Conservation (phyloP, 1,140 invertebrate species). For the Agrilus planipennis region DNA sequence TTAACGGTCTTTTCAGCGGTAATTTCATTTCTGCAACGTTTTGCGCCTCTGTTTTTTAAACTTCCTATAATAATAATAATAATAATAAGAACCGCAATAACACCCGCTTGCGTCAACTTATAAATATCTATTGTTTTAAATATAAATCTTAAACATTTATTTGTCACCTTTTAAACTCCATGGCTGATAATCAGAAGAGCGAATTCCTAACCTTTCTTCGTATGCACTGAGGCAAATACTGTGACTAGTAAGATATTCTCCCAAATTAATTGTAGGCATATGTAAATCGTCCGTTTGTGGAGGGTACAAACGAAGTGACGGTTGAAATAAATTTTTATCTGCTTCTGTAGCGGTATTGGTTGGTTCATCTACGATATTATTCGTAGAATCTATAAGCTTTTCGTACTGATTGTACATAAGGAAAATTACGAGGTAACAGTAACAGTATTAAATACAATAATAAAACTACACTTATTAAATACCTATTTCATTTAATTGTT, state of each 20-base stretch:
- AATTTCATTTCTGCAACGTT: constrained; percentile 16
- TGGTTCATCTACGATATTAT: constrained; percentile 20
- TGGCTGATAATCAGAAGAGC: constrained; percentile 36
- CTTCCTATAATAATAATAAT: constrained; percentile 2
- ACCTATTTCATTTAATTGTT: background rate
- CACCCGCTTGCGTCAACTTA: too few relatives aligned
- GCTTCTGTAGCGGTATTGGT: constrained; percentile 15
- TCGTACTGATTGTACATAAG: constrained; percentile 20
- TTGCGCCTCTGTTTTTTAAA: constrained; percentile 11
- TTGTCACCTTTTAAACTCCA: constrained; percentile 9
- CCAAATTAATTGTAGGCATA: constrained; percentile 56
- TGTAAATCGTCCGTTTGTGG: constrained; percentile 48
- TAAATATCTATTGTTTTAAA: too few relatives aligned
- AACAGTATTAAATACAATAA: constrained; percentile 1
- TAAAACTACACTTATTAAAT: constrained; percentile 6
- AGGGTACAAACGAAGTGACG: constrained; percentile 35
- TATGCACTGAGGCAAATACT: constrained; percentile 63
- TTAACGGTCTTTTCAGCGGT: constrained; percentile 12
- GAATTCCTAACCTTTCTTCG: constrained; percentile 49
- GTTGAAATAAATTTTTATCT: constrained; percentile 14
- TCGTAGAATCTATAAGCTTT: constrained; percentile 18
- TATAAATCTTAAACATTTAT: too few relatives aligned
- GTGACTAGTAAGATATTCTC: constrained; percentile 59
- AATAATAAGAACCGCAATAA: too few relatives aligned
- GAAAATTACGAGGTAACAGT: constrained; percentile 1